A percentile compares a stretch with the other conserved stretches of the same genome.
phyloP scores from a whole-genome alignment of 2,113 vertebrate species.

The Agapornis roseicollis region DNA sequence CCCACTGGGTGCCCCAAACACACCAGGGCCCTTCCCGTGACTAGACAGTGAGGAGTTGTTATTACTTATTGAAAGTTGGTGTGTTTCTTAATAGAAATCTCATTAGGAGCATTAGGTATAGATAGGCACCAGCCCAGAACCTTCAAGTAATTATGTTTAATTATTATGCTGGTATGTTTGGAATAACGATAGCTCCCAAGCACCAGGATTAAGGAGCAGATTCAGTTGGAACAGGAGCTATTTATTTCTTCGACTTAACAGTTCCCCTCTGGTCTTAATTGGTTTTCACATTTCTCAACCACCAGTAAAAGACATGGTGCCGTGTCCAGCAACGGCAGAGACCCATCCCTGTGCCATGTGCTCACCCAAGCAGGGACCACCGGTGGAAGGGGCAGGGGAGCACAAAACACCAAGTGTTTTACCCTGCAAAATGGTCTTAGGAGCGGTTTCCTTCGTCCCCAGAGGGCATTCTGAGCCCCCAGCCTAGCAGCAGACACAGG shows the following conservation, averaged over 20 bases:
- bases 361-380: background rate
- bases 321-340: accelerated
- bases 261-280: background rate
- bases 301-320: accelerated
- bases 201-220: constrained; percentile 38
- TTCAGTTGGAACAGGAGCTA: constrained; percentile 9
- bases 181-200: constrained; percentile 58
- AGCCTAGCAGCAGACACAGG: background rate
- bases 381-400: background rate
- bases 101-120: constrained; percentile 46
- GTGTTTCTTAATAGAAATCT: constrained; percentile 44
- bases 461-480: background rate
- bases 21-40: background rate
- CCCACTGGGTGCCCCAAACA: background rate
- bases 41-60: background rate
- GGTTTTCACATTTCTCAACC: background rate
- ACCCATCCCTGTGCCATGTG: accelerated
- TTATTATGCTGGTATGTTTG: constrained; percentile 53
- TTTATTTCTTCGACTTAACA: background rate
- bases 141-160: constrained; percentile 67
- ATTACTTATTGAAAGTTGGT: constrained; percentile 30
- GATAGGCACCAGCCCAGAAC: constrained; percentile 67
- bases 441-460: background rate
- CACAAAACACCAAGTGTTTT: accelerated
- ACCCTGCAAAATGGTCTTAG: background rate